Base-by-base conservation (phyloP, 1,140 invertebrate genomes). In the Stegodyphus mimosarum region DNA sequence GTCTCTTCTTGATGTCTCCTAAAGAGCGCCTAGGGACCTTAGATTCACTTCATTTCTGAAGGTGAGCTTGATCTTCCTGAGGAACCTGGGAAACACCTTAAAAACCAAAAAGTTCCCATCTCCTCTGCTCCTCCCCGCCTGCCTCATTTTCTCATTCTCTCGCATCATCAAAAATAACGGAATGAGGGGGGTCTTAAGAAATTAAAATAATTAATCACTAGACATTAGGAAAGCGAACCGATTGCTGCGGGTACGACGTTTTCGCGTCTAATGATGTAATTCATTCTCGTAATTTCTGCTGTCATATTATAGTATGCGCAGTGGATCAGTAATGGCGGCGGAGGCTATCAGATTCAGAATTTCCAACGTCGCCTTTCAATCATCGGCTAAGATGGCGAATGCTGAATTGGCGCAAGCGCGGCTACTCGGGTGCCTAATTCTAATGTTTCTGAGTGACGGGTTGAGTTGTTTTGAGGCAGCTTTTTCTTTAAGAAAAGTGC, bases 151-250 rank as follows among this genome's bases (percentile, higher is more conserved):
- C 66, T 70, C 73, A 75, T 70, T 84, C 66, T 67, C 81, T 63
- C 73, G 67, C 79, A 66, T 81, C 81, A 84, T 84, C 81, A 84
- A 84, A 83, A 83, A 83, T 83, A 48, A 63, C 33, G 60, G 64
- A 49, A 11, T 17, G 51, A 52, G 15, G 60, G 69, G 70, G 70
- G 60, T 7, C 66, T 51, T 71, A 67, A 81, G 81, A 60, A 84
- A 84, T 84, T 84, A 84, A 84, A 84, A 84, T 84, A 84, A 84
- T 84, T 84, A 84, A 84, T 84, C 81, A 84, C 81, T 50, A 76
- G 81, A 84, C 81, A 84, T 84, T 84, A 84, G 81, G 81, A 84
- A 84, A 75, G 76, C 72, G 81, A 75, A 75, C 72, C 81, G 81
- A 84, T 84, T 84, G 75, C 81, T 84, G 51, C 49, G 52, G 18